Evolutionary conservation across 2,888 invertebrate species (phyloP), one percentile per base, ranked within the genome.

Genomic region (Lithosia quadra): DNA sequence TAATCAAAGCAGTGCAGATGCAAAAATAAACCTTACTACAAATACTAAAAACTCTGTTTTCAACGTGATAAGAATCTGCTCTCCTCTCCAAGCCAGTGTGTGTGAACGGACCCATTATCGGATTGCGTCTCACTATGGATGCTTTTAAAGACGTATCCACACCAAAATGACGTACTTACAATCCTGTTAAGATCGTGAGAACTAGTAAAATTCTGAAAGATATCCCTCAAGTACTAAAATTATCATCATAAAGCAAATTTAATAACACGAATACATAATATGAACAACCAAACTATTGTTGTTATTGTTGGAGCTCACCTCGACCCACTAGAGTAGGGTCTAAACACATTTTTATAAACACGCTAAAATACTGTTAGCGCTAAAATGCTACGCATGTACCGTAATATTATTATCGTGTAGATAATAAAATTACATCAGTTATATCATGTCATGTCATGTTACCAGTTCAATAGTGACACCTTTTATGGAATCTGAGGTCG

Each of bases 371-470:
- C 33, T 55, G 22, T 36, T 5, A 56, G 15, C 15, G 28, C 24
- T 56, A 2, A n/a, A n/a, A 11, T 59, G 55, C 53, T n/a, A 28
- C 36, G 55, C 58, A 15, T 24, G 11, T 13, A 60, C 49, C 22
- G 21, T 53, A 55, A 36, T 22, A 67, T 18, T 57, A 43, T 15
- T 56, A 33, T 59, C 28, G 28, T 53, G 39, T 58, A 73, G 79
- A 61, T 74, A 81, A 79, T 39, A 36, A 61, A 69, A 70, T 79
- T 81, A 77, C 72, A 74, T 80, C 69, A 79, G 71, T 72, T 77
- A 79, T 79, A 49, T 69, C 57, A 65, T 39, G 57, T 59, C 58
- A 36, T 59, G 33, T 58, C 53, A 69, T n/a, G 58, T 15, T 69
- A 65, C 61, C 10, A 69, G 39, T 65, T 64, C 21, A 43, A 64